These are phyloP conservation scores for Meghimatium bilineatum DNA, from an alignment of 2,888 invertebrate genomes.

Conservation along the genomic window DNA sequence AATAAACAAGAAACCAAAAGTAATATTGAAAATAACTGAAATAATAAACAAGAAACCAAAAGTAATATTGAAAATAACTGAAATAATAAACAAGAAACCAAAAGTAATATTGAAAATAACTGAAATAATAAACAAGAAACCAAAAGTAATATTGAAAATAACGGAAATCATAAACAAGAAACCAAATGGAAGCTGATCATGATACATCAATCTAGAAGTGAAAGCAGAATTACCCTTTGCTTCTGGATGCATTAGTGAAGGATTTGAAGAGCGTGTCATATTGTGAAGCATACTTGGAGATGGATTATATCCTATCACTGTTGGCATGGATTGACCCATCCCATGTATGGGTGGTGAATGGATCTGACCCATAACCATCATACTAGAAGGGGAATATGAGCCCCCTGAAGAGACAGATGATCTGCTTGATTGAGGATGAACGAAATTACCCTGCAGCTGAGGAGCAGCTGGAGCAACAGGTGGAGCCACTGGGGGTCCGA, in stretches of 20 bases:
- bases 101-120: too few species aligned
- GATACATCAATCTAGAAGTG: background rate
- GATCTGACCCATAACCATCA: conserved; percentile 53
- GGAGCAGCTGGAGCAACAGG: conserved; percentile 83
- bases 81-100: too few species aligned
- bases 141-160: background rate
- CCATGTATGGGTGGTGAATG: conserved; percentile 62
- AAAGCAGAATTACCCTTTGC: conserved; percentile 45
- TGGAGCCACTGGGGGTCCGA: conserved; percentile 95
- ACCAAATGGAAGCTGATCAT: background rate
- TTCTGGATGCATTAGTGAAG: conserved; percentile 49
- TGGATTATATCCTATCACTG: conserved; percentile 49
- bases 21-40: too few species aligned
- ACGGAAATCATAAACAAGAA: background rate
- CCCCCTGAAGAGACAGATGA: conserved; percentile 48
- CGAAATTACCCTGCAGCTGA: conserved; percentile 44
- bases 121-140: too few species aligned
- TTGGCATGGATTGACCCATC: conserved; percentile 65
- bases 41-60: too few species aligned
- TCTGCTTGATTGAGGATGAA: conserved; percentile 45
- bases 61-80: too few species aligned
- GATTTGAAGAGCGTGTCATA: conserved; percentile 48
- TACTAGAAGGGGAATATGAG: conserved; percentile 46
- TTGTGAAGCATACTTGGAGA: conserved; percentile 49
- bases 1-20: too few species aligned